phyloP scores from a whole-genome alignment of 2,113 vertebrate genomes.

The Labeo catla region DNA sequence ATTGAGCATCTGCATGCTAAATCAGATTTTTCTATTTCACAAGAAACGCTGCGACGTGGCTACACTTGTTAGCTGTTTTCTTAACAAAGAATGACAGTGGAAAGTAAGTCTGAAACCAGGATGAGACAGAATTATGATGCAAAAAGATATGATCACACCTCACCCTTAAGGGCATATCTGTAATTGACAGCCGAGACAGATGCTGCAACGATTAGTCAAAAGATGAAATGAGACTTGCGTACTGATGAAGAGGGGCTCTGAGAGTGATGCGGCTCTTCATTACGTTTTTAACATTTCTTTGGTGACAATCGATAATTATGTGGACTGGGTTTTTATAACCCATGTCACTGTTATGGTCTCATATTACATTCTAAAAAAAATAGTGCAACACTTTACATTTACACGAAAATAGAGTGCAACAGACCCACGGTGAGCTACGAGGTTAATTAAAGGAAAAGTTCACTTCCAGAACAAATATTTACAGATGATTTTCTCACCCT shows the following conservation, averaged over 20 bases:
- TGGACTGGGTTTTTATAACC: conserved; percentile 41
- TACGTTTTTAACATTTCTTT: conserved; percentile 35
- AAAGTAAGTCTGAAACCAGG: conserved; percentile 47
- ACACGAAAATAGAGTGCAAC: background rate
- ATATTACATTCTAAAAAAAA: background rate
- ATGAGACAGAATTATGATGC: conserved; percentile 11
- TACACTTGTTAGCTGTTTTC: conserved; percentile 35
- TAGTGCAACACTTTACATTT: background rate
- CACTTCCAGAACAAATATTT: too few relatives aligned
- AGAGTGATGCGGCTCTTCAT: conserved; percentile 49
- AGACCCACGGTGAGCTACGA: background rate
- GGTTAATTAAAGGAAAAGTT: background rate
- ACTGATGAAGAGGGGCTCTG: conserved; percentile 56
- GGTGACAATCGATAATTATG: conserved; percentile 8
- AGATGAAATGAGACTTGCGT: conserved; percentile 51
- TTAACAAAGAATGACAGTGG: conserved; percentile 64
- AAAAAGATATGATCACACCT: conserved; percentile 56
- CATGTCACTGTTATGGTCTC: background rate
- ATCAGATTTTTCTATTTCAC: conserved; percentile 49
- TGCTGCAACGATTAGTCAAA: conserved; percentile 60
- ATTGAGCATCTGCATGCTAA: conserved; percentile 63
- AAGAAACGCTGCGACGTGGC: background rate
- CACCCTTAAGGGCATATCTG: conserved; percentile 60
- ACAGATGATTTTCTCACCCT: too few relatives aligned
- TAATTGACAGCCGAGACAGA: conserved; percentile 58